Base-by-base conservation (phyloP, 2,113 vertebrate genomes). In the Leiothrix lutea region DNA sequence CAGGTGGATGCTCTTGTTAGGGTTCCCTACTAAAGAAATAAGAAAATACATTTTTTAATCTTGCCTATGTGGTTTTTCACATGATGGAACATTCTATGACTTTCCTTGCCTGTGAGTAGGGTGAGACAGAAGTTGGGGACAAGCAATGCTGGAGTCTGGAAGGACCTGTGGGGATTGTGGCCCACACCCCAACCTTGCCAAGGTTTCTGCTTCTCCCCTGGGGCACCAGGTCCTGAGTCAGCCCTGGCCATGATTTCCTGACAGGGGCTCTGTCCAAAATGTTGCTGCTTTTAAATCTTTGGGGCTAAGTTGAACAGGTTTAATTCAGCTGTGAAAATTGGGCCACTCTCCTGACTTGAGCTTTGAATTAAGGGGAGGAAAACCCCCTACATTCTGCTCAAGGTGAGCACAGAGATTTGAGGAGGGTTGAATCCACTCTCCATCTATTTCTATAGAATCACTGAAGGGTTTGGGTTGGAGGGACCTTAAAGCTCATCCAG, bases 151-250 rank as follows among this genome's bases (percentile, higher is more conserved):
- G 45, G 21, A 61, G 21, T 56, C 48, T 56, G 22, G 69, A 84
- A 29, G 9, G 8, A 5, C 14, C 26, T 31, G 3, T 17, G 12
- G 47, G 56, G 31, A 50, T 24, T 0, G 0, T 35, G 45, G 74
- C 45, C 14, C 28, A 31, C 12, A 64, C 2, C 10, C 33, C 35
- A 47, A 2, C 8, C 6, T 38, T 4, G 1, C 9, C 31, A 15
- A 40, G 36, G 26, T 23, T 86, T 14, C 62, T 86, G 33, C 33
- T 77, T 69, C 53, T 67, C 33, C 33, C 18, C 36, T 53, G 54
- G 38, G 33, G 8, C 42, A 70, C 36, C 50, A 69, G 26, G 7
- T 78, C 44, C 62, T 62, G 21, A 44, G 12, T 29, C 33, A 47
- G 50, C 36, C 11, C 29, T 38, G 2, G 4, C 26, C 1, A 1